phyloP scores from a whole-genome alignment of 2,113 vertebrate species.

The Hippocampus comes region DNA sequence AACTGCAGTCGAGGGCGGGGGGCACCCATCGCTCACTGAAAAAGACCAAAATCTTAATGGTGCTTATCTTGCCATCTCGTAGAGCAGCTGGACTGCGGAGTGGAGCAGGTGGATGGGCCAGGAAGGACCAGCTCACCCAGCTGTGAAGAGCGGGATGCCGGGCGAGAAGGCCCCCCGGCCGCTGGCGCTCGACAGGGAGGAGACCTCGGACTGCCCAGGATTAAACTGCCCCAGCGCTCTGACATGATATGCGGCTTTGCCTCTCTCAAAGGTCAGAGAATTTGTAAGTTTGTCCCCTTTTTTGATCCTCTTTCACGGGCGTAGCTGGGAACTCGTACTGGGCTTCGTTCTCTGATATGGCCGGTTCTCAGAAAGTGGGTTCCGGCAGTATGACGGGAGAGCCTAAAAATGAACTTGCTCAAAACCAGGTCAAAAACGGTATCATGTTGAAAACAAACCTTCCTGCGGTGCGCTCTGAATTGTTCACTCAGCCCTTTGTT shows the following conservation, averaged over 20 bases:
- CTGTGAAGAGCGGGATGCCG: slow-evolving; percentile 85
- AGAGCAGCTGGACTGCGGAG: slow-evolving; percentile 84
- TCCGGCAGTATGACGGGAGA: no score
- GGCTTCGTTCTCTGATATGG: neutral
- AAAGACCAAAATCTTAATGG: neutral
- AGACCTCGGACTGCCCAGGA: slow-evolving; percentile 69
- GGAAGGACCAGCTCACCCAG: slow-evolving; percentile 66
- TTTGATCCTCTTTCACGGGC: slow-evolving; percentile 30
- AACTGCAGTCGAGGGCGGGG: no score
- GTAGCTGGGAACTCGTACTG: neutral
- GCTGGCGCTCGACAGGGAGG: slow-evolving; percentile 63
- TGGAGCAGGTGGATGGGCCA: slow-evolving; percentile 88
- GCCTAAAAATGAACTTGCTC: no score
- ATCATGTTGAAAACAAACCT: no score
- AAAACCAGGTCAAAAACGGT: no score
- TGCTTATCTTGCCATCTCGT: slow-evolving; percentile 2
- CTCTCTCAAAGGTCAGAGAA: slow-evolving; percentile 87
- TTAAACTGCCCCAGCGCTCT: slow-evolving; percentile 86
- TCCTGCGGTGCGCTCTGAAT: no score
- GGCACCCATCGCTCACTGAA: neutral
- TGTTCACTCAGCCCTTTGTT: no score
- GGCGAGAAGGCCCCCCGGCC: slow-evolving; percentile 69
- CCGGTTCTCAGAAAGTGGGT: no score
- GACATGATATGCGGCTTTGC: slow-evolving; percentile 98
- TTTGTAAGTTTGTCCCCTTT: slow-evolving; percentile 50